Percentiles rank a stretch among this genome's conserved stretches.
These are phyloP conservation scores for Ischnus inquisitorius DNA, from an alignment of 2,888 invertebrate genomes.

Conservation along the genomic window DNA sequence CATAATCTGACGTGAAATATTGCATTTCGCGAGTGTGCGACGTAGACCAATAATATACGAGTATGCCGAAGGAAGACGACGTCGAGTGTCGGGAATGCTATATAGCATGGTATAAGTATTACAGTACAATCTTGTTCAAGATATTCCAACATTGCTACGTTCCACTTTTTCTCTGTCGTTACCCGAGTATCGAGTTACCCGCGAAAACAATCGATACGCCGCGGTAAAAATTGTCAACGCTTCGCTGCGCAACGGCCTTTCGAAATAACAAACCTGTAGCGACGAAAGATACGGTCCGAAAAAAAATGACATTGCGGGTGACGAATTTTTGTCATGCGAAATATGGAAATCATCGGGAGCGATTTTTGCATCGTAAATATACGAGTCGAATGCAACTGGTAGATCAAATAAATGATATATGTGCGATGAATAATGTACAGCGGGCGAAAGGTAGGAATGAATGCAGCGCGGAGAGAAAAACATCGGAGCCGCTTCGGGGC, in stretches of 20 bases:
- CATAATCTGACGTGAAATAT: constrained; percentile 80
- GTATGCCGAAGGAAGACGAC: constrained; percentile 18
- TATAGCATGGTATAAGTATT: background rate
- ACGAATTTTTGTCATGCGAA: no score
- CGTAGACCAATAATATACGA: constrained; percentile 62
- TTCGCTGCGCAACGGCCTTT: no score
- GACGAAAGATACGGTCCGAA: no score
- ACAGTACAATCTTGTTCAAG: background rate
- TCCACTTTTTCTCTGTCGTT: background rate
- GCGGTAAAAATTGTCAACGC: background rate
- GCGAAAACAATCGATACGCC: background rate
- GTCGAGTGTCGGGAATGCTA: constrained; percentile 30
- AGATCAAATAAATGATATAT: background rate
- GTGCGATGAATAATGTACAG: background rate
- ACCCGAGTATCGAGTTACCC: background rate
- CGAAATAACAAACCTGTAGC: no score
- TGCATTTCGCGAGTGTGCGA: constrained; percentile 73
- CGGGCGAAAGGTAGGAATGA: constrained; percentile 16
- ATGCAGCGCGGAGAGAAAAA: constrained; percentile 21
- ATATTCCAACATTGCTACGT: constrained; percentile 18
- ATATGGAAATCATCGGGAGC: background rate
- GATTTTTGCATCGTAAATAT: background rate
- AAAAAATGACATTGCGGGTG: no score
- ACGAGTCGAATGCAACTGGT: background rate
- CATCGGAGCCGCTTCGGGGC: constrained; percentile 22